A percentile compares a stretch with the other conserved stretches of the same genome.
Evolutionary conservation across 2,797 vertebrate genomes (phyloP).

Genomic region (Masticophis lateralis): DNA sequence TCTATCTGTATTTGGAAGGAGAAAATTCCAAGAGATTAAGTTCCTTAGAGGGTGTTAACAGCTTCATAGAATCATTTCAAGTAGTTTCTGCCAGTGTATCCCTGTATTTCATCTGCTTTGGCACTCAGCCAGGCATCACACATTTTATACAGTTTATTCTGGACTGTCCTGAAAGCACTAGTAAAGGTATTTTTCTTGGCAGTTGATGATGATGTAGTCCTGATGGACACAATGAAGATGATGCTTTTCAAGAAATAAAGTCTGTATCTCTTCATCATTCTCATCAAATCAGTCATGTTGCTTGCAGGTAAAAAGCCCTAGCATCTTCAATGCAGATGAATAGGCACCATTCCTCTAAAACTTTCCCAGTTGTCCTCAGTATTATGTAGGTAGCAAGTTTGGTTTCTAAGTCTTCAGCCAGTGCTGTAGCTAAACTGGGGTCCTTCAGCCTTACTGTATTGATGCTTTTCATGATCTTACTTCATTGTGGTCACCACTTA

Average conservation of each 20-base stretch:
- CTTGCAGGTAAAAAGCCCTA: not conserved
- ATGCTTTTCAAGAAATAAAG: not conserved
- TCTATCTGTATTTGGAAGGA: not conserved
- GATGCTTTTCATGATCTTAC: no score
- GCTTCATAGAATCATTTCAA: not conserved
- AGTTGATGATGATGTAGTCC: not conserved
- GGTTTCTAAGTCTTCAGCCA: not conserved
- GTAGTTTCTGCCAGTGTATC: not conserved
- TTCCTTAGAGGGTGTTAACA: not conserved
- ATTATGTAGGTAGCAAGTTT: not conserved
- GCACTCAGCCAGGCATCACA: not conserved
- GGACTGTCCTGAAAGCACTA: not conserved
- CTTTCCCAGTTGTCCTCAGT: not conserved
- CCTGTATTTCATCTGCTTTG: not conserved
- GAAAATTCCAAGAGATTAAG: not conserved
- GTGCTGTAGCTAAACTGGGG: not conserved
- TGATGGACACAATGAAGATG: not conserved
- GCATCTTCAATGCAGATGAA: not conserved
- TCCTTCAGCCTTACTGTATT: no score
- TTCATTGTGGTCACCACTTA: no score
- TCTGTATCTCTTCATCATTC: not conserved
- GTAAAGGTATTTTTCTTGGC: not conserved
- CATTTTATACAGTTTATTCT: not conserved
- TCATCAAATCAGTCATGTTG: not conserved
- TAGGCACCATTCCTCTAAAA: not conserved